Conservation (phyloP, 2,113 vertebrate genomes). For the Pituophis catenifer region DNA sequence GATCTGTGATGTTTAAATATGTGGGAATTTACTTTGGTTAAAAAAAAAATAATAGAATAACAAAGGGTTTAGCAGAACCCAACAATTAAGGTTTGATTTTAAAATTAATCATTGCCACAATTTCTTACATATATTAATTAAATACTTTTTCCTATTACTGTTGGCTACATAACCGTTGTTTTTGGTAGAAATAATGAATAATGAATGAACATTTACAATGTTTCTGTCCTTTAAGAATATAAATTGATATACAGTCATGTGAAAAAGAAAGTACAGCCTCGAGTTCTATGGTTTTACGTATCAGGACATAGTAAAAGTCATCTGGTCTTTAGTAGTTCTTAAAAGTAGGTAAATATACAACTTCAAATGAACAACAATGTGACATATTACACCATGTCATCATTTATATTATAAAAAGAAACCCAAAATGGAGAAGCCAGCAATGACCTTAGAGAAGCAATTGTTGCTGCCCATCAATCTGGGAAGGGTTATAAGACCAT, state of each 20-base stretch:
- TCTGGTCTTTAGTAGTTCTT: no score
- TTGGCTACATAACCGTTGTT: background rate
- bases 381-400: background rate
- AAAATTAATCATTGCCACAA: background rate
- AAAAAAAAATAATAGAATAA: background rate
- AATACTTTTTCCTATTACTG: background rate
- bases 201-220: background rate
- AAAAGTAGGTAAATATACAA: no score
- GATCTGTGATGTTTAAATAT: background rate
- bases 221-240: background rate
- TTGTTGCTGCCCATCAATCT: background rate
- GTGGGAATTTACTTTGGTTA: background rate
- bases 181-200: background rate
- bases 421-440: background rate
- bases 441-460: background rate
- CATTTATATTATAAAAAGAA: background rate
- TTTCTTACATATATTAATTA: background rate
- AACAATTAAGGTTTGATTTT: background rate
- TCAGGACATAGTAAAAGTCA: background rate
- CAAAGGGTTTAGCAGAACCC: background rate
- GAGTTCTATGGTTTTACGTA: background rate
- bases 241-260: background rate
- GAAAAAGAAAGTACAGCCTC: background rate
- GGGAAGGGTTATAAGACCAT: no score
- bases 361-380: background rate